A percentile compares a stretch with the other conserved stretches of the same genome.
Conservation (phyloP, 2,888 invertebrate genomes). For the Perizoma flavofasciatum region DNA sequence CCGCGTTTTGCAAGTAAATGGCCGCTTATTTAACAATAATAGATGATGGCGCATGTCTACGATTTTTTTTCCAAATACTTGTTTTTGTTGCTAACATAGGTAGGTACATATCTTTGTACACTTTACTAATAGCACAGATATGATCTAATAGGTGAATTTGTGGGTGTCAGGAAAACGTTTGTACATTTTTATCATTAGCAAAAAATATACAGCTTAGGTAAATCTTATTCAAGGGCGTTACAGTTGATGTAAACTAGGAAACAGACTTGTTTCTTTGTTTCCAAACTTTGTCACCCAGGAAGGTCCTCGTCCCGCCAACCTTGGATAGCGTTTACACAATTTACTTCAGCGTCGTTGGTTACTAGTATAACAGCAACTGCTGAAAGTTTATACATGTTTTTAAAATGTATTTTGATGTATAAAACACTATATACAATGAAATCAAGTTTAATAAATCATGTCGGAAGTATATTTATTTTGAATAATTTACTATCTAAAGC, state of each 20-base stretch:
- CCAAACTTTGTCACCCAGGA: conserved; percentile 69
- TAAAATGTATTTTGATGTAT: background rate
- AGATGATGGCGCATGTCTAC: too few species aligned
- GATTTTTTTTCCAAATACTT: too few species aligned
- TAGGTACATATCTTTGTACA: background rate
- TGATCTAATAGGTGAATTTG: conserved; percentile 11
- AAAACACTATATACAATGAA: too few species aligned
- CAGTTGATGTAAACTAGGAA: conserved; percentile 74
- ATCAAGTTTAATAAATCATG: too few species aligned
- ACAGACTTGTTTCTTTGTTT: conserved; percentile 70
- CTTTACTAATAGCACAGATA: too few species aligned
- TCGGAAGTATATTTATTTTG: too few species aligned
- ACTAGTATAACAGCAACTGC: conserved; percentile 23
- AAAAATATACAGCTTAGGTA: conserved; percentile 35
- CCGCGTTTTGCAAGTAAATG: too few species aligned
- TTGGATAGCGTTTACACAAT: conserved; percentile 49
- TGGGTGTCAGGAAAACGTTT: conserved; percentile 13
- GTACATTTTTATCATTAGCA: conserved; percentile 18
- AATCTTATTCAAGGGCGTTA: conserved; percentile 66
- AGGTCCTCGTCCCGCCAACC: conserved; percentile 59
- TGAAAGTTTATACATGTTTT: background rate
- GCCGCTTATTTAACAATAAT: too few species aligned
- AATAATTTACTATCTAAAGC: background rate
- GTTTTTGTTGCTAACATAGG: too few species aligned
- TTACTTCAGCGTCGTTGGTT: conserved; percentile 33